These are phyloP conservation scores for Aurelia sp. DNA, from an alignment of 30 jellyfish, hydroid and myxozoan genomes.

Conservation along the genomic window DNA sequence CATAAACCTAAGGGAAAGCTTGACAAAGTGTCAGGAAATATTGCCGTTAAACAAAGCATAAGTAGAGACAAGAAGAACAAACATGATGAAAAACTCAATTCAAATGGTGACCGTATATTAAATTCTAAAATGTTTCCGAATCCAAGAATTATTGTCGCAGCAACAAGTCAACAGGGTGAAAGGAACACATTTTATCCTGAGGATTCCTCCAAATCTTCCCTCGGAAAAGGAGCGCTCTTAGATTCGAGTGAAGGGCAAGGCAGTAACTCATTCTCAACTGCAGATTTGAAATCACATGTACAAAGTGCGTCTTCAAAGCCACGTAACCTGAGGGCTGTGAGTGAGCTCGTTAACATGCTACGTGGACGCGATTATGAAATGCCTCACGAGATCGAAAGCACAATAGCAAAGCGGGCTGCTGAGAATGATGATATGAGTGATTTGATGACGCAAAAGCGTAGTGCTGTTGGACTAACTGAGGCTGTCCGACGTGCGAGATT, in stretches of 20 bases:
- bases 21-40: not conserved
- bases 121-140: not conserved
- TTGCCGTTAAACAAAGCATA: not conserved
- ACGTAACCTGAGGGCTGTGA: not conserved
- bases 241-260: conserved; percentile 69
- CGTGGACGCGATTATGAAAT: not conserved
- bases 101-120: no score
- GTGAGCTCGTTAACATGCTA: not conserved
- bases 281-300: conserved; percentile 40
- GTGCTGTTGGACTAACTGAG: conserved; percentile 22
- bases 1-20: not conserved
- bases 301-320: not conserved
- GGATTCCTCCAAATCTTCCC: not conserved
- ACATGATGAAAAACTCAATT: no score
- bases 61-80: not conserved
- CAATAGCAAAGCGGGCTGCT: conserved; percentile 18
- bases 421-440: conserved; percentile 28
- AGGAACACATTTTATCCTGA: not conserved
- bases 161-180: not conserved
- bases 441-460: conserved; percentile 24
- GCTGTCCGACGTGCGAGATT: conserved; percentile 68
- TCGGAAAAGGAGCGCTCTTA: conserved; percentile 13
- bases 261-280: conserved; percentile 37
- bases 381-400: not conserved
- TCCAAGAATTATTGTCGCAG: not conserved